Percentiles rank a stretch among this genome's conserved stretches.
Evolutionary conservation across 2,888 invertebrate species (phyloP).

Genomic region (Drosophila paramelanica): DNA sequence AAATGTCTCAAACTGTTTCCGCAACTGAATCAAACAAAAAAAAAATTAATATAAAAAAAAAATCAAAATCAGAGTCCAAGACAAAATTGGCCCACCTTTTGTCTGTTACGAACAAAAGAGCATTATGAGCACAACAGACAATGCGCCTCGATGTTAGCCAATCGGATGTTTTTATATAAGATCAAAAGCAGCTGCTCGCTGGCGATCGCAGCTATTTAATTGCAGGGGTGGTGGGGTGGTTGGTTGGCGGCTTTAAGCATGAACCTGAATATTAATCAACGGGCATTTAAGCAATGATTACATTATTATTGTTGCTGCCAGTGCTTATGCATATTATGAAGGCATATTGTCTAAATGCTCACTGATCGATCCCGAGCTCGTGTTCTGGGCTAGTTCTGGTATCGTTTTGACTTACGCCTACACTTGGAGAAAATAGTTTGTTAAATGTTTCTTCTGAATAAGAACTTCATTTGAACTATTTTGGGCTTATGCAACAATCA

Average conservation of each 20-base stretch:
- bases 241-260: slow-evolving; percentile 21
- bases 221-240: slow-evolving; percentile 48
- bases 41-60: too few relatives aligned
- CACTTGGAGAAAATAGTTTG: not conserved
- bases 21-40: slow-evolving; percentile 33
- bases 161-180: slow-evolving; percentile 30
- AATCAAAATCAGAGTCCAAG: slow-evolving; percentile 10
- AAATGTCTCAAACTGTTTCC: slow-evolving; percentile 55
- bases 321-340: slow-evolving; percentile 54
- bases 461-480: too few relatives aligned
- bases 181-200: slow-evolving; percentile 9
- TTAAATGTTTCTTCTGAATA: too few relatives aligned
- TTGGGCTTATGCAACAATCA: too few relatives aligned
- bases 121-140: slow-evolving; percentile 40
- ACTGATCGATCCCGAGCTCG: slow-evolving; percentile 42
- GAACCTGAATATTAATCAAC: slow-evolving; percentile 59
- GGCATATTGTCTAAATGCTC: slow-evolving; percentile 57
- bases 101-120: slow-evolving; percentile 32
- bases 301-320: slow-evolving; percentile 36
- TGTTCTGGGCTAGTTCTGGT: slow-evolving; percentile 3
- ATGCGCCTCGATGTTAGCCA: slow-evolving; percentile 53
- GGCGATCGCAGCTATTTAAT: slow-evolving; percentile 34
- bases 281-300: slow-evolving; percentile 46
- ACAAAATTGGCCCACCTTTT: slow-evolving; percentile 31
- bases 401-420: slow-evolving; percentile 1